Percentiles rank a stretch among this genome's conserved stretches.
These are phyloP conservation scores for Stegodyphus dumicola DNA, from an alignment of 1,140 invertebrate species.

Conservation along the genomic window DNA sequence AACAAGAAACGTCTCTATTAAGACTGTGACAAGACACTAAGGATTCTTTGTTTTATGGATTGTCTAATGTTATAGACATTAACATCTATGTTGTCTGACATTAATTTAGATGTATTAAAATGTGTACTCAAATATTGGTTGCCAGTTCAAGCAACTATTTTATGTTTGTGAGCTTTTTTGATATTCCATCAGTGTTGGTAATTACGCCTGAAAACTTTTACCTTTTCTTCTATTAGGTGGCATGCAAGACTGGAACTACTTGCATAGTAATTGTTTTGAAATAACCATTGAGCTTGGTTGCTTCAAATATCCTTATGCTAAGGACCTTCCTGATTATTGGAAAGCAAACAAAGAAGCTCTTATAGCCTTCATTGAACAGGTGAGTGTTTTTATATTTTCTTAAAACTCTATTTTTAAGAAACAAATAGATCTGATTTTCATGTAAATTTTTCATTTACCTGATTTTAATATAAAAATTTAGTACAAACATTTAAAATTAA, in stretches of 20 bases:
- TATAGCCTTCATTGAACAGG: constrained; percentile 87
- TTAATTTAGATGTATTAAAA: constrained; percentile 5
- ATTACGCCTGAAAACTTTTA: no score
- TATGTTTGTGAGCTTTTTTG: no score
- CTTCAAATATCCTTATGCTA: constrained; percentile 84
- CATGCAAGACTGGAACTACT: constrained; percentile 99
- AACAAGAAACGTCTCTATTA: no score
- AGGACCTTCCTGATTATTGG: constrained; percentile 86
- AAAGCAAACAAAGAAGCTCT: constrained; percentile 87
- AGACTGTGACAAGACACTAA: no score
- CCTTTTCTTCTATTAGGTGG: constrained; percentile 72
- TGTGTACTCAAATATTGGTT: background rate
- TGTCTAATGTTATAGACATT: no score
- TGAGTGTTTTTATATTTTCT: constrained; percentile 65
- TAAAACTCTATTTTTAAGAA: no score
- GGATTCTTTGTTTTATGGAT: no score
- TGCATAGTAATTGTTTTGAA: constrained; percentile 92
- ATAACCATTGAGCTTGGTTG: constrained; percentile 93
- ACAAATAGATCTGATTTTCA: no score
- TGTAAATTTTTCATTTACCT: no score
- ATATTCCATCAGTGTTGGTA: no score
- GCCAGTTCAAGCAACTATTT: background rate
- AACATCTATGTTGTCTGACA: background rate
- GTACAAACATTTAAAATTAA: no score
- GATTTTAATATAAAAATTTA: no score